phyloP scores from a whole-genome alignment of 1,140 invertebrate species.

The Drosophila ficusphila region DNA sequence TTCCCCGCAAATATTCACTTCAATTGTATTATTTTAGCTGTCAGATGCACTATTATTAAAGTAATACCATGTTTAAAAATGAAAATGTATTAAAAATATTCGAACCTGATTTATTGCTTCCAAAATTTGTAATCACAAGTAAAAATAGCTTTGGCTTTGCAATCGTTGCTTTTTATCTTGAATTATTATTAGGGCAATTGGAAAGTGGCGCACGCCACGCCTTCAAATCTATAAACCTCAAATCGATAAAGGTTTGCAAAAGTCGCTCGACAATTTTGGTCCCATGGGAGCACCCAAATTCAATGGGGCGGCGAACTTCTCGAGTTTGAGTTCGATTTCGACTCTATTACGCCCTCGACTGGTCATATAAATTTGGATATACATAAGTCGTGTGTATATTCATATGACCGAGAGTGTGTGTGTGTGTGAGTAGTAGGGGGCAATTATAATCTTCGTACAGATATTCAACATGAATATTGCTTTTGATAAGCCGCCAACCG shows the following conservation, averaged over 20 bases:
- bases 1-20: no score
- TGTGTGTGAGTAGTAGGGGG: conserved; percentile 15
- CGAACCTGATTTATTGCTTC: background rate
- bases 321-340: background rate
- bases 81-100: no score
- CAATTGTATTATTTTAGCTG: no score
- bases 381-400: background rate
- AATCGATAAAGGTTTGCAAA: conserved; percentile 20
- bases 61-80: no score
- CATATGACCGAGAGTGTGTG: background rate
- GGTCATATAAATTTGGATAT: conserved; percentile 15
- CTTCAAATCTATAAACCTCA: background rate
- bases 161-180: conserved; percentile 6
- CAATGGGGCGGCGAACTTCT: background rate
- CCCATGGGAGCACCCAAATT: background rate
- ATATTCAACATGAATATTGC: conserved; percentile 53
- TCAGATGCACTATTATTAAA: no score
- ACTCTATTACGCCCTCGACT: conserved; percentile 4
- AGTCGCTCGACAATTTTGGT: background rate
- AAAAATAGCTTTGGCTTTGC: no score
- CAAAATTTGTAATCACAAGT: no score
- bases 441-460: conserved; percentile 62
- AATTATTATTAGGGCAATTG: background rate
- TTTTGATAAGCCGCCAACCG: conserved; percentile 57
- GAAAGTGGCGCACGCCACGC: conserved; percentile 19